These are phyloP conservation scores for Choristoneura fumiferana DNA, from an alignment of 1,140 invertebrate genomes.

Conservation along the genomic window DNA sequence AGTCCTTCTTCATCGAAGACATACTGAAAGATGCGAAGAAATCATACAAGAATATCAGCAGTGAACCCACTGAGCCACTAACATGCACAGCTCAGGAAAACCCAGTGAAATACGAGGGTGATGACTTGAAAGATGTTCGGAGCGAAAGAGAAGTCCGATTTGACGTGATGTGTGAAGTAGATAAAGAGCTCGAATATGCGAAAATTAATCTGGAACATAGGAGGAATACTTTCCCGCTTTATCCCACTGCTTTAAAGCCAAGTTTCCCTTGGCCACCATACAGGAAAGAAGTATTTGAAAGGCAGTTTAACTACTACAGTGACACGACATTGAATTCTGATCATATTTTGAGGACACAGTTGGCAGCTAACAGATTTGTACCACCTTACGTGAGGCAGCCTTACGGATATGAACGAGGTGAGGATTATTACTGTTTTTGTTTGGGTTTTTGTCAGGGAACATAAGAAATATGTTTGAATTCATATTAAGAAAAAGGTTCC, in stretches of 20 bases:
- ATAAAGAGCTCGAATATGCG: slow-evolving; percentile 43
- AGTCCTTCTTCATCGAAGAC: slow-evolving; percentile 67
- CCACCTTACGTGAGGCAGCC: slow-evolving; percentile 50
- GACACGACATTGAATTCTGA: slow-evolving; percentile 56
- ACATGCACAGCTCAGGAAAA: slow-evolving; percentile 24
- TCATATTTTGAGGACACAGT: slow-evolving; percentile 54
- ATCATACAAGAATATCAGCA: slow-evolving; percentile 40
- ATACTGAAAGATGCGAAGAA: slow-evolving; percentile 52
- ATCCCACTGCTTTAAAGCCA: slow-evolving; percentile 58
- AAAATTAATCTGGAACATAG: slow-evolving; percentile 55
- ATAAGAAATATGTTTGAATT: too few species aligned
- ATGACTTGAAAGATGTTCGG: background rate
- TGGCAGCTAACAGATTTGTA: slow-evolving; percentile 53
- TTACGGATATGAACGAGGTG: slow-evolving; percentile 64
- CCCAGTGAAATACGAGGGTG: background rate
- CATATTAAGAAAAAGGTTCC: too few species aligned
- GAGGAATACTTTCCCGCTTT: slow-evolving; percentile 57
- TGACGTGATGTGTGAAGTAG: slow-evolving; percentile 41
- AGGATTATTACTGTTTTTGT: slow-evolving; percentile 22
- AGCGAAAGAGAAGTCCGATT: slow-evolving; percentile 32
- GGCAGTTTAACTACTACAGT: slow-evolving; percentile 51
- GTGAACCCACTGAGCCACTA: slow-evolving; percentile 42
- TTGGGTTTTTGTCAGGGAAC: too few species aligned
- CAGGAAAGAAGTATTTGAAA: slow-evolving; percentile 39
- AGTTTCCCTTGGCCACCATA: slow-evolving; percentile 46